These are phyloP conservation scores for Epinephelus awoara DNA, from an alignment of 2,797 vertebrate species.

Conservation along the genomic window DNA sequence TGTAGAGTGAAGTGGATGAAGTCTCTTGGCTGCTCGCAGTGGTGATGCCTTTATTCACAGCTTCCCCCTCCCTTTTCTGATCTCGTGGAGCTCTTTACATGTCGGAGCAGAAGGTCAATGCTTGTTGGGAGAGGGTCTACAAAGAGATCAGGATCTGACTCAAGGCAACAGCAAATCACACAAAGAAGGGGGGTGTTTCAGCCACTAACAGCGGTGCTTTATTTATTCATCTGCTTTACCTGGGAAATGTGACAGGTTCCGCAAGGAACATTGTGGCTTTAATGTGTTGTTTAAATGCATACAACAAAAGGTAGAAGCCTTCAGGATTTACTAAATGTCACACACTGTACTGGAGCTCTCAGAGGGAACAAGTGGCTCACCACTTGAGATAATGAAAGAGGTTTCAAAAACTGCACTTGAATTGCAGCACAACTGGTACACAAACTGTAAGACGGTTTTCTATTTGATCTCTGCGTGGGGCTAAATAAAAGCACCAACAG, in stretches of 20 bases:
- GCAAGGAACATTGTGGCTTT: constrained; percentile 67
- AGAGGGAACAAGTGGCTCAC: constrained; percentile 59
- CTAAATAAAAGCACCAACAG: constrained; percentile 46
- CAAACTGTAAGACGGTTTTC: constrained; percentile 28
- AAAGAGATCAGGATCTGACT: constrained; percentile 79
- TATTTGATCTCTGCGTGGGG: constrained; percentile 45
- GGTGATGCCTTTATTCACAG: constrained; percentile 81
- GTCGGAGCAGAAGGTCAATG: constrained; percentile 80
- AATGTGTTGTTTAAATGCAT: constrained; percentile 81
- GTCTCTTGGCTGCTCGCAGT: constrained; percentile 77
- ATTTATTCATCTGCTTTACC: constrained; percentile 82
- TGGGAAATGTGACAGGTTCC: constrained; percentile 75
- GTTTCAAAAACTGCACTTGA: constrained; percentile 60
- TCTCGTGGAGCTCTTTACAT: constrained; percentile 80
- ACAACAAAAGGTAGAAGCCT: constrained; percentile 68
- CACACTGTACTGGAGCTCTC: constrained; percentile 49
- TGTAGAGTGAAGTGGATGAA: constrained; percentile 76
- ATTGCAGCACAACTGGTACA: constrained; percentile 30
- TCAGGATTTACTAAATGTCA: constrained; percentile 74
- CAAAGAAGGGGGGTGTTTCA: constrained; percentile 38
- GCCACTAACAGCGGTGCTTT: constrained; percentile 56
- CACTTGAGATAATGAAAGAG: constrained; percentile 67
- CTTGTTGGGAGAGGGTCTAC: constrained; percentile 79
- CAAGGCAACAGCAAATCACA: constrained; percentile 73
- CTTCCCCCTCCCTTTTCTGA: constrained; percentile 68